Base-by-base conservation (phyloP, 2,797 vertebrate species). In the Merluccius polli region DNA sequence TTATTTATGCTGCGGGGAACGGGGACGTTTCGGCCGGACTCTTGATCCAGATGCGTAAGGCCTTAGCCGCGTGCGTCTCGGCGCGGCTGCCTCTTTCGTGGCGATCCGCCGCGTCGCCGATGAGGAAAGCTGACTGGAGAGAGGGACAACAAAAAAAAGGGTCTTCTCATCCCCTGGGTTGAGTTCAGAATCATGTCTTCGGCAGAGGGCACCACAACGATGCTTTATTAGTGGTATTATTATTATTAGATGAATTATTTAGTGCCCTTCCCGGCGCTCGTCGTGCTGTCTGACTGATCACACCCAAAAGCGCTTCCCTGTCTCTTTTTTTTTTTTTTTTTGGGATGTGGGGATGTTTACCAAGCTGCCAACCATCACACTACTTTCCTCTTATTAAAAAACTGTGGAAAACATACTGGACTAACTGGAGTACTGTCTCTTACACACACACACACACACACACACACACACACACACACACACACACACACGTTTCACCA, bases 221-320 rank as follows among this genome's bases (percentile, higher is more conserved):
- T 84, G 77, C 73, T 87, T 86, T 83, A 76, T 79, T 79, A 75
- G n/a, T 76, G 10, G 77, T n/a, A n/a, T n/a, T n/a, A n/a, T n/a
- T n/a, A n/a, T n/a, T n/a, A n/a, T n/a, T n/a, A 24, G 73, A 81
- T 88, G 35, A 85, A 88, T 87, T 76, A 86, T 88, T 89, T 74
- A 85, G 30, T 12, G 12, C 2, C 38, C 15, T 24, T 32, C 29
- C 29, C 41, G 33, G 16, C 38, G 70, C 9, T 71, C 8, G 24
- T 70, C 67, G 48, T 10, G 68, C 7, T 29, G 59, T 68, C 24
- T 33, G 63, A 11, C 38, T 36, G 31, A 31, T 21, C 70, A 75
- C 33, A 48, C 68, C 52, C 21, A 65, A 24, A n/a, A 65, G 41
- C 13, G 41, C 41, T 16, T 13, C 15, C 41, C 16, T 48, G 2